Base-by-base conservation (phyloP, 2,888 invertebrate genomes). In the Maniola hyperantus region DNA sequence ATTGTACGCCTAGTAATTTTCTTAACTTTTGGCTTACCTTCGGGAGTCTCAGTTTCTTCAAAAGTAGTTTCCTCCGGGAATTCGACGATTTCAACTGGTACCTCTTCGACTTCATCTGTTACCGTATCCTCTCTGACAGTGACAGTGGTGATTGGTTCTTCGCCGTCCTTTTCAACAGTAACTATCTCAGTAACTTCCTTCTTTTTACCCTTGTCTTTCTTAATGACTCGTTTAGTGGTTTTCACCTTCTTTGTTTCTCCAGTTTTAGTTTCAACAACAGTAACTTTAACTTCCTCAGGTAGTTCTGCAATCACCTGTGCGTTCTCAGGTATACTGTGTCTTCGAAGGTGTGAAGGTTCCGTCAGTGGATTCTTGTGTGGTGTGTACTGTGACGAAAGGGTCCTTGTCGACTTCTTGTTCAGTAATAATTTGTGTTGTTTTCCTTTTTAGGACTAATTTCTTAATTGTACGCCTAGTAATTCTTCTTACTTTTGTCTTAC, bases 31-130 rank as follows among this genome's bases (percentile, higher is more conserved):
- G 73, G 26, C 82, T 74, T 69, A 78, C 82, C 57, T 77, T 80
- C 69, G 0, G 74, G 64, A 2, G 72, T 54, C 6, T 81, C 77
- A 0, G 83, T 74, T 67, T 91, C 89, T 67, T 87, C 83, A 6
- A 81, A 72, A 0, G 75, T 71, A 0, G 82, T 79, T 20, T 39
- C 39, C 8, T 36, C 36, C 8, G 36, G 36, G 36, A 36, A 8
- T 8, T 36, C 36, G 0, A 36, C 36, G 36, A 36, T 36, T 8
- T 36, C 36, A 5, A 36, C n/a, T n/a, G n/a, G n/a, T n/a, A n/a
- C n/a, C n/a, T n/a, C n/a, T n/a, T n/a, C n/a, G n/a, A n/a, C n/a
- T n/a, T n/a, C n/a, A n/a, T n/a, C n/a, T n/a, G n/a, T n/a, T n/a
- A n/a, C n/a, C n/a, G n/a, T 36, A 0, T 36, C 36, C 36, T 36